phyloP scores from a whole-genome alignment of 2,113 vertebrate genomes.

The Epinephelus moara region DNA sequence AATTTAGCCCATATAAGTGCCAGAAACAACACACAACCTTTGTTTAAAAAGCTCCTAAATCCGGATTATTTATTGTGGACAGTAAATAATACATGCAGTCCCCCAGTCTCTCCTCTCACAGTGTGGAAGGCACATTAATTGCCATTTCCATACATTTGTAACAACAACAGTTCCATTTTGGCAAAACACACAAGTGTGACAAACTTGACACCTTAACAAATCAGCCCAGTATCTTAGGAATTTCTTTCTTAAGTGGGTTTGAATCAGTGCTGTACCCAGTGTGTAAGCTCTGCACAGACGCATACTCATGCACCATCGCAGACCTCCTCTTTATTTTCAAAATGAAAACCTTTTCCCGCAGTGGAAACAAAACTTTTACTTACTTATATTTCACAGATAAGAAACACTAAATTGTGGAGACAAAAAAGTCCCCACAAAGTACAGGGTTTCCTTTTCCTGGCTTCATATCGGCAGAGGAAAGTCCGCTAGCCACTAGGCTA shows the following conservation, averaged over 20 bases:
- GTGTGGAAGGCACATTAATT: not conserved
- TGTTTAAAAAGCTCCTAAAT: not conserved
- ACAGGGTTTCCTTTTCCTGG: too few species aligned
- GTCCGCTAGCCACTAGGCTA: too few species aligned
- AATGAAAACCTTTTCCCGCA: too few species aligned
- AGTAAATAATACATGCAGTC: not conserved
- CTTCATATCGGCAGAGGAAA: too few species aligned
- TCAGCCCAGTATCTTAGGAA: not conserved
- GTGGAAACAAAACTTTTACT: too few species aligned
- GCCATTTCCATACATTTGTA: not conserved
- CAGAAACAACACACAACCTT: slow-evolving; percentile 5
- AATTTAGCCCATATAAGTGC: slow-evolving; percentile 1
- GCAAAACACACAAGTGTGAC: not conserved
- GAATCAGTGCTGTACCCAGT: too few species aligned
- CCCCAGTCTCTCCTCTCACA: not conserved
- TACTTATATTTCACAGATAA: too few species aligned
- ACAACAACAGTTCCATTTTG: not conserved
- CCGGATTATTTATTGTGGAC: not conserved
- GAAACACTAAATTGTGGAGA: too few species aligned
- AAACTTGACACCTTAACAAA: not conserved
- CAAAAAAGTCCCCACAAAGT: too few species aligned
- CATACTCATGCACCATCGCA: too few species aligned
- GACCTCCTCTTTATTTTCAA: too few species aligned
- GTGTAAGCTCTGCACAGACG: too few species aligned
- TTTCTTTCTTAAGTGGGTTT: not conserved